Evolutionary conservation across 2,113 vertebrate genomes (phyloP), one percentile per base, ranked within the genome.

Genomic region (Actenoides hombroni): DNA sequence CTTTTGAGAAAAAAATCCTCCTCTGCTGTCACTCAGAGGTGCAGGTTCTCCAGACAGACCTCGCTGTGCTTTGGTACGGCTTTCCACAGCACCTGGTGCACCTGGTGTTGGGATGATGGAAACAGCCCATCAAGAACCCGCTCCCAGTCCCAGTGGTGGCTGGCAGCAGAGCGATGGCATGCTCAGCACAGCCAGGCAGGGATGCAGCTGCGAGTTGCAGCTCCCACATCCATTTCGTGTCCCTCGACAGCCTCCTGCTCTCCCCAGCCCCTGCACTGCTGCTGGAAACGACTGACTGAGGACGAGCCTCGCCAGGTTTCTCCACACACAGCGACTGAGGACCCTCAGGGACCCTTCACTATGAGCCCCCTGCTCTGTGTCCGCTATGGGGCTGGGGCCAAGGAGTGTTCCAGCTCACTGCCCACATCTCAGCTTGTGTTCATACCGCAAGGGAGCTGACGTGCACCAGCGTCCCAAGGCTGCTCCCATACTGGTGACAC

Each of bases 101-200:
- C 13, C 9, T 11, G 53, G 53, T 17, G 28, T 29, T 29, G 60
- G 49, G 40, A 7, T 33, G 49, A 23, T 48, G 39, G 60, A 46
- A 75, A 33, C 48, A 39, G 8, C 40, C n/a, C 40, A 2, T 9
- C 3, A 5, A 40, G 51, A 75, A 14, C 49, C 13, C 21, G 20
- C 8, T 73, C 57, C 81, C 67, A 35, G 46, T 73, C 57, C 81
- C 67, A 35, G 67, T 2, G 0, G 56, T 17, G 35, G 6, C 64
- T 0, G 4, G 13, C 17, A 39, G 65, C 0, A 3, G 35, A 8
- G 17, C 3, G 0, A 23, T 23, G 35, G 12, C 35, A 49, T 0
- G 0, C 54, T 40, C 2, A 3, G 65, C 65, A 21, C 44, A 40
- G 44, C 29, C 54, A 40, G 53, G 21, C 53, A 33, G 44, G 11